These are phyloP conservation scores for Pterois miles DNA, from an alignment of 2,797 vertebrate genomes.

Conservation along the genomic window DNA sequence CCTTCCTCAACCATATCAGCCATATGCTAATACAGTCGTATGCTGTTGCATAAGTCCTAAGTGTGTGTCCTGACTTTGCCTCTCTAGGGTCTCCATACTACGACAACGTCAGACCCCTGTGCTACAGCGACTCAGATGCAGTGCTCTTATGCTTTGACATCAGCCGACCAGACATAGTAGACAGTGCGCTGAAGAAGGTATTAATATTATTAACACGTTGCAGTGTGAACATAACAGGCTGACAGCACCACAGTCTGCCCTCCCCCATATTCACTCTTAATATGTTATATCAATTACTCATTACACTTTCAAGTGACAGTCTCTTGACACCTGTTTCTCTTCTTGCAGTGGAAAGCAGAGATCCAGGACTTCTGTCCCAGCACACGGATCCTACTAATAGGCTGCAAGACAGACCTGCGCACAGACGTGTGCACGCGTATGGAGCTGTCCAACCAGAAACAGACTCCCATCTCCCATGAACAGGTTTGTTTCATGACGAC, in stretches of 20 bases:
- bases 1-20: not conserved
- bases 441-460: conserved; percentile 95
- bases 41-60: not conserved
- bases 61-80: not conserved
- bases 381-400: conserved; percentile 92
- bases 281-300: not conserved
- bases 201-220: not conserved
- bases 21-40: not conserved
- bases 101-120: conserved; percentile 95
- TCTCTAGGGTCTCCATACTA: conserved; percentile 94
- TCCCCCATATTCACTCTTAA: not conserved
- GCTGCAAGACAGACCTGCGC: conserved; percentile 93
- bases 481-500: conserved; percentile 82
- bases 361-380: conserved; percentile 94
- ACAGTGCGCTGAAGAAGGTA: conserved; percentile 93
- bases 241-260: not conserved
- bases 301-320: not conserved
- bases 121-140: conserved; percentile 96
- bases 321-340: not conserved
- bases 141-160: conserved; percentile 95
- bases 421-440: conserved; percentile 94
- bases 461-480: conserved; percentile 91
- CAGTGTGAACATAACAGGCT: not conserved
- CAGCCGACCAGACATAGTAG: conserved; percentile 92
- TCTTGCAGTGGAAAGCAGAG: conserved; percentile 92